Conservation (phyloP, 2,113 vertebrate genomes). For the Zosterops lateralis region DNA sequence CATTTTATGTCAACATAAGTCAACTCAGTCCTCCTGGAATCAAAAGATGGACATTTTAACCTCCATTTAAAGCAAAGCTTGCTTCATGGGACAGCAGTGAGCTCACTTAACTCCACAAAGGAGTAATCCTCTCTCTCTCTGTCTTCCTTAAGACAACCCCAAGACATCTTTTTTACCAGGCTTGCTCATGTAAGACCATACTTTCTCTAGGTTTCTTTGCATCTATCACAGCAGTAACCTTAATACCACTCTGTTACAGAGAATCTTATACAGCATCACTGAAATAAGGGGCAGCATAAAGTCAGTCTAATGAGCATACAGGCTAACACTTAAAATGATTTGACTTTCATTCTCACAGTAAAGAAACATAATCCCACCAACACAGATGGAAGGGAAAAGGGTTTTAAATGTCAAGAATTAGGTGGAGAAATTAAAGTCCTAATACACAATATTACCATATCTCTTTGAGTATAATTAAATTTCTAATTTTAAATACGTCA, state of each 20-base stretch:
- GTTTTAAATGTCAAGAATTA: background rate
- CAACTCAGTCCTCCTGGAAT: background rate
- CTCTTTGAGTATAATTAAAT: background rate
- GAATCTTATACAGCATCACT: background rate
- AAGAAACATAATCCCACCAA: background rate
- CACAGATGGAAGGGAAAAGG: background rate
- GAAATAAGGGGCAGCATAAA: background rate
- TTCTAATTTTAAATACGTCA: background rate
- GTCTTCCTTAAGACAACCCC: background rate
- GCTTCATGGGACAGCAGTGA: background rate
- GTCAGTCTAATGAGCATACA: background rate
- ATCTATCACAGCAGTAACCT: background rate
- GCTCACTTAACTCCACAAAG: background rate
- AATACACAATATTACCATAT: background rate
- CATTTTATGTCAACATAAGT: background rate
- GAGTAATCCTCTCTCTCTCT: background rate
- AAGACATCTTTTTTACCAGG: background rate
- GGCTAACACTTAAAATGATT: background rate
- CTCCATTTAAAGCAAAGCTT: background rate
- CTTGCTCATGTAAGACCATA: background rate
- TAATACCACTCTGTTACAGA: background rate
- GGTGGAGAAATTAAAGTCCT: background rate
- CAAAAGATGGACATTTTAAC: background rate
- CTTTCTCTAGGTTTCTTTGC: background rate
- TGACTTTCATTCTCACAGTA: background rate